Base-by-base conservation (phyloP, 2,113 vertebrate genomes). In the Panthera uncia region DNA sequence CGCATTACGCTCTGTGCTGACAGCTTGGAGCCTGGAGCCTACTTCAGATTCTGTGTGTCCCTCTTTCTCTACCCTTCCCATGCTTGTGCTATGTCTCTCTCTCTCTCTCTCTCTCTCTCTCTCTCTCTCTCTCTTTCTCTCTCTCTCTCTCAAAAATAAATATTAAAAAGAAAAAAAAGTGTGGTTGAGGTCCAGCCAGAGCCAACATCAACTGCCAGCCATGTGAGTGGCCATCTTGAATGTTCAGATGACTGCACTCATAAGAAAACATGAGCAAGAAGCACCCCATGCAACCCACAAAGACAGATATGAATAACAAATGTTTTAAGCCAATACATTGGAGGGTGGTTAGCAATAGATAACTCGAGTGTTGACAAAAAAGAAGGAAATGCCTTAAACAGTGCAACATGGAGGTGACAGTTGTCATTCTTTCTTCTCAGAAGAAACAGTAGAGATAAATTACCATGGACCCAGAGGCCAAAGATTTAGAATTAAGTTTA, bases 401-500 rank as follows among this genome's bases (percentile, higher is more conserved):
- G 11, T 50, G 27, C 61, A 78, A 63, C 21, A n/a, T 50, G 13
- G n/a, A 83, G 36, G 15, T 74, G 65, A 68, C 15, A 69, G 61
- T 36, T 7, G 36, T 19, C 38, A 33, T 85, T 68, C 45, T 81
- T 76, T 78, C 61, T 93, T 93, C 74, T 76, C 33, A 68, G 41
- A 96, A 87, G 15, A 45, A 91, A 90, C 19, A 50, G 6, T 45
- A 73, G n/a, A 69, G 2, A 38, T 65, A 92, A 84, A 84, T 89
- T 83, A 61, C 41, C 65, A 74, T 85, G 16, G 5, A 27, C 38
- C 50, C 71, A 89, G 57, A 74, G 38, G 8, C n/a, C 45, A 83
- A 55, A 89, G 57, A 80, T 36, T 57, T 90, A 87, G 23, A 82
- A 86, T 57, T 97, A 74, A 95, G 63, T 88, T 91, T 84, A 92